Evolutionary conservation across 1,140 invertebrate species (phyloP).

Genomic region (Linepithema humile): DNA sequence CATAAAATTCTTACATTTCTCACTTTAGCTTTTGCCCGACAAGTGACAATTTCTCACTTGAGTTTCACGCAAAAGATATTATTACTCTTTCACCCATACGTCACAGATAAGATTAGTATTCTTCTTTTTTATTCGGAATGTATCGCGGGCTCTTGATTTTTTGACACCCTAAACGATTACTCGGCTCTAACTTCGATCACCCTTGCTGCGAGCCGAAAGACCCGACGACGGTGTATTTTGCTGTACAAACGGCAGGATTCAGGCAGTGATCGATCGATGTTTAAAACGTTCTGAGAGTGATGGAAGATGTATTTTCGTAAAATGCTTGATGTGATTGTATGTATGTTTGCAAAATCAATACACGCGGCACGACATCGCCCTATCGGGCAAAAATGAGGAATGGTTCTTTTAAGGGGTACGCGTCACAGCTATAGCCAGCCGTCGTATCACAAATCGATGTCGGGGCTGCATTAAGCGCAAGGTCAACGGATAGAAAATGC

Average conservation of each 20-base stretch:
- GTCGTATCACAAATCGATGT: conserved; percentile 61
- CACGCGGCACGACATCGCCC: not conserved
- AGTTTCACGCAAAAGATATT: conserved; percentile 27
- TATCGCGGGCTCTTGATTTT: not conserved
- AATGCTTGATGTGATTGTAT: conserved; percentile 14
- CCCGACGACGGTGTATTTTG: conserved; percentile 27
- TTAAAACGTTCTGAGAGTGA: conserved; percentile 22
- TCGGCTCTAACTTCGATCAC: not conserved
- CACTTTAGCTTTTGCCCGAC: not conserved
- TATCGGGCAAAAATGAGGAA: conserved; percentile 35
- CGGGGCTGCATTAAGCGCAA: conserved; percentile 49
- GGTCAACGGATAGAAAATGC: conserved; percentile 60
- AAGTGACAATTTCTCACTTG: conserved; percentile 14
- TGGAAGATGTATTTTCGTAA: conserved; percentile 32
- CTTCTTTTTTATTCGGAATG: not conserved
- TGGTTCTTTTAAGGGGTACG: conserved; percentile 20
- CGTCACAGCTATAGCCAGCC: not conserved
- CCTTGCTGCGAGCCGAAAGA: not conserved
- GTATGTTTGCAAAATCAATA: conserved; percentile 24
- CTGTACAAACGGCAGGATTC: conserved; percentile 22
- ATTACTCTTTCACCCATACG: not conserved
- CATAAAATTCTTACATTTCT: not conserved
- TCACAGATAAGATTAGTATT: not conserved
- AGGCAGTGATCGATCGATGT: conserved; percentile 26
- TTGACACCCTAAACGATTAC: not conserved